A percentile compares a stretch with the other conserved stretches of the same genome.
These are phyloP conservation scores for Caenorhabditis sp. DNA, from an alignment of 2,888 invertebrate genomes.

Conservation along the genomic window DNA sequence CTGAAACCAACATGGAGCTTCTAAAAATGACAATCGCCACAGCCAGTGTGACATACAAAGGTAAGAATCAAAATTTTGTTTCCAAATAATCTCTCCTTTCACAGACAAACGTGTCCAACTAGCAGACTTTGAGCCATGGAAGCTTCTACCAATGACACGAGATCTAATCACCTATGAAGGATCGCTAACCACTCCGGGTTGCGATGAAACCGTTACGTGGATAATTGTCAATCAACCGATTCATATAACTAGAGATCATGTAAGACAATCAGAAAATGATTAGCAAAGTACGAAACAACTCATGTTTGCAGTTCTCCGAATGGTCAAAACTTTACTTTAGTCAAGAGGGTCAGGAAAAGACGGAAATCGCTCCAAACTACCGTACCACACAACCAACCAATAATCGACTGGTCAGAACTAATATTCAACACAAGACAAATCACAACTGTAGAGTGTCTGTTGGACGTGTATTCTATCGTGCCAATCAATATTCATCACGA, in stretches of 20 bases:
- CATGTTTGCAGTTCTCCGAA: conserved; percentile 45
- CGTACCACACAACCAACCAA: conserved; percentile 89
- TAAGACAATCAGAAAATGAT: no score
- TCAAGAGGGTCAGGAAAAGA: conserved; percentile 39
- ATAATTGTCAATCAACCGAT: conserved; percentile 96
- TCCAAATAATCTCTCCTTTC: background rate
- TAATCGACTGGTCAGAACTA: conserved; percentile 90
- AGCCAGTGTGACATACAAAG: conserved; percentile 42
- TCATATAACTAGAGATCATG: conserved; percentile 93
- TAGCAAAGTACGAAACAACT: background rate
- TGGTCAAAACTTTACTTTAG: conserved; percentile 53
- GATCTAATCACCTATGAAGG: conserved; percentile 74
- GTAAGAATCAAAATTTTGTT: conserved; percentile 5
- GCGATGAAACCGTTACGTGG: conserved; percentile 80
- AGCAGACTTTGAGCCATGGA: conserved; percentile 58
- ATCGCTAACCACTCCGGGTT: conserved; percentile 88
- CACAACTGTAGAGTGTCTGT: conserved; percentile 31
- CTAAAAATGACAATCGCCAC: conserved; percentile 56
- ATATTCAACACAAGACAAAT: conserved; percentile 84
- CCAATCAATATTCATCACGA: conserved; percentile 18
- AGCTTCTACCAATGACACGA: conserved; percentile 52
- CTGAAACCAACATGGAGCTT: conserved; percentile 55
- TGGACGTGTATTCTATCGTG: conserved; percentile 29
- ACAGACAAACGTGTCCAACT: conserved; percentile 50
- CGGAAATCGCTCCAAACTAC: conserved; percentile 85